Evolutionary conservation across 2,797 vertebrate species (phyloP), one percentile per base, ranked within the genome.

Genomic region (Anabacerthia variegaticeps): DNA sequence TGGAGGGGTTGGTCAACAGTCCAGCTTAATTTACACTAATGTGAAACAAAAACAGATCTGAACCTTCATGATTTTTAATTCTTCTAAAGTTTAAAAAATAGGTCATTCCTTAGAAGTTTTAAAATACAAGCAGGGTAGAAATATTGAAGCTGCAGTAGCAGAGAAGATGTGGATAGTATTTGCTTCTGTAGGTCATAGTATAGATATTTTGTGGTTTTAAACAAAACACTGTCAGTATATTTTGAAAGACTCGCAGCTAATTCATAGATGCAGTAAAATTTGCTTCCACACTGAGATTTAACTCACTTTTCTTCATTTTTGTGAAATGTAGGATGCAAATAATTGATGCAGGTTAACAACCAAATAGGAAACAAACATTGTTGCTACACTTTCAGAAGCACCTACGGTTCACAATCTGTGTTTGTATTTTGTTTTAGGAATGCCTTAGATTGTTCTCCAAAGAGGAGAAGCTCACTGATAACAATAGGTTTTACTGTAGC

Each of bases 391-490:
- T 73, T 5, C 14, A 9, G 36, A 32, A 81, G 67, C 0, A 2
- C 49, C 24, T 39, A 10, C 19, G 44, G 32, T 76, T 94, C 37
- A 66, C 32, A 56, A 14, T 62, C n/a, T 63, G 6, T 79, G 26
- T 66, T 56, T 72, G 22, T 67, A 2, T 88, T 93, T 92, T 67
- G 78, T 89, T 86, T 48, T 94, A 99, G 99, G 99, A 99, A 96
- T 99, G 99, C 98, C 98, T 99, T 98, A 99, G 98, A 94, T 97
- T 99, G 89, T 99, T 99, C 97, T 99, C 99, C 93, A 99, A 99
- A 97, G 99, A 99, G 95, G 99, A 99, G 95, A 99, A 98, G 90
- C 98, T 99, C 91, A 99, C 99, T 0, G 99, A 99, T 97, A 99
- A 99, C 96, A 99, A 99, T 95, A 98, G 99, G 75, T 99, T 99